phyloP scores from a whole-genome alignment of 2,113 vertebrate genomes.

The Poicephalus meyeri region DNA sequence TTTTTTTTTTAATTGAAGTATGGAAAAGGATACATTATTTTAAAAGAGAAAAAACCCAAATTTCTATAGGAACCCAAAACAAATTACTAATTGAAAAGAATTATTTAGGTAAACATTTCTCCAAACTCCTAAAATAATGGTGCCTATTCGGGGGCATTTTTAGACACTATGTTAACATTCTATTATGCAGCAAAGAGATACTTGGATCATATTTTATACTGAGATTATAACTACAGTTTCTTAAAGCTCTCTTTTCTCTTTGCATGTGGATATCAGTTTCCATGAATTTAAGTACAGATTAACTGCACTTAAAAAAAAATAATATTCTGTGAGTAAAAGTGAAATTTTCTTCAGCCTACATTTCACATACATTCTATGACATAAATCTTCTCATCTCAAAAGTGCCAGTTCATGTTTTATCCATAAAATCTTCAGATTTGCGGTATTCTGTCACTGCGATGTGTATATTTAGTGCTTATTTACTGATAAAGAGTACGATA shows the following conservation, averaged over 20 bases:
- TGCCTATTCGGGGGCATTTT: background rate
- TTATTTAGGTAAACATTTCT: background rate
- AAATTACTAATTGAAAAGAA: background rate
- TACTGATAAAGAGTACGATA: background rate
- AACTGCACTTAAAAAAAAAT: background rate
- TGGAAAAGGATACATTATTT: background rate
- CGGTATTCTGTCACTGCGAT: background rate
- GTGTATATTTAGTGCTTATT: background rate
- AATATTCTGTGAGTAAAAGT: background rate
- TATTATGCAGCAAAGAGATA: background rate
- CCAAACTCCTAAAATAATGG: background rate
- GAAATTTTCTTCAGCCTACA: background rate
- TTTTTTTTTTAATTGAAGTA: background rate
- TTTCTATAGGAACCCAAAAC: background rate
- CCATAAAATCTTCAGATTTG: background rate
- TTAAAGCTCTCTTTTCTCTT: background rate
- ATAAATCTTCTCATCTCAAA: background rate
- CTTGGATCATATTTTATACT: background rate
- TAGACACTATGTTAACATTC: background rate
- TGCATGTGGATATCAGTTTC: background rate
- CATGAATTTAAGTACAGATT: background rate
- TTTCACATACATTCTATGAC: background rate
- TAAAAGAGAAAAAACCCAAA: background rate
- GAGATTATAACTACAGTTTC: background rate
- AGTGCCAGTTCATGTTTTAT: background rate